Percentiles rank a stretch among this genome's conserved stretches.
Conservation (phyloP, 2,888 invertebrate genomes). For the Chrysolina oricalcia region DNA sequence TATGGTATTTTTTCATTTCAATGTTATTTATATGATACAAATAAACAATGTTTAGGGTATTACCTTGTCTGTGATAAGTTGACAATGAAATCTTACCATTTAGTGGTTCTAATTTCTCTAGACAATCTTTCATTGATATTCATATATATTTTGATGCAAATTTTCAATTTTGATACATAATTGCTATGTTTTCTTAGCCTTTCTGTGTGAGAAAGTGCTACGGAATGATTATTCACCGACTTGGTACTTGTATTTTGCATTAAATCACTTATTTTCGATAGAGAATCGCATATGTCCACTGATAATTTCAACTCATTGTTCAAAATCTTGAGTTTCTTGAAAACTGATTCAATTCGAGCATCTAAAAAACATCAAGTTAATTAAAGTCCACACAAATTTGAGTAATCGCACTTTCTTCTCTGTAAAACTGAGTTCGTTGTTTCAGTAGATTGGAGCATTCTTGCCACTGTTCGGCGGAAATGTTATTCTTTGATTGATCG, state of each 20-base stretch:
- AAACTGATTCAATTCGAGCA: slow-evolving; percentile 55
- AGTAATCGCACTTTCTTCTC: slow-evolving; percentile 58
- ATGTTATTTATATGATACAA: no score
- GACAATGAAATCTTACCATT: slow-evolving; percentile 54
- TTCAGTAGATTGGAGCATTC: slow-evolving; percentile 52
- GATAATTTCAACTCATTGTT: slow-evolving; percentile 49
- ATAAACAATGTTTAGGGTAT: background rate
- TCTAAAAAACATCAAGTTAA: slow-evolving; percentile 52
- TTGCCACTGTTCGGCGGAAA: slow-evolving; percentile 36
- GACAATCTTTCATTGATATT: slow-evolving; percentile 61
- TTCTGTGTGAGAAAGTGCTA: slow-evolving; percentile 51
- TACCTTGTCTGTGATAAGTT: background rate
- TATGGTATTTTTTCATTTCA: no score
- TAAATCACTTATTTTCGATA: slow-evolving; percentile 50
- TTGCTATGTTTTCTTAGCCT: slow-evolving; percentile 59
- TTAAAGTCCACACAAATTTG: slow-evolving; percentile 11
- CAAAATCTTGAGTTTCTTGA: slow-evolving; percentile 56
- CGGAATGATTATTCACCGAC: slow-evolving; percentile 46
- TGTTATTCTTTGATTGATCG: slow-evolving; percentile 66
- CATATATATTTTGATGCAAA: slow-evolving; percentile 61
- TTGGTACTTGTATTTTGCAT: slow-evolving; percentile 1
- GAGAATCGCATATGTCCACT: slow-evolving; percentile 43
- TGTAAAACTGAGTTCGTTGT: slow-evolving; percentile 55
- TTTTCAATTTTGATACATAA: slow-evolving; percentile 62
- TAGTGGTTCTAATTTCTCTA: slow-evolving; percentile 60